Percentiles rank a stretch among this genome's conserved stretches.
These are phyloP conservation scores for Acanthurus tractus DNA, from an alignment of 2,797 vertebrate species.

Conservation along the genomic window DNA sequence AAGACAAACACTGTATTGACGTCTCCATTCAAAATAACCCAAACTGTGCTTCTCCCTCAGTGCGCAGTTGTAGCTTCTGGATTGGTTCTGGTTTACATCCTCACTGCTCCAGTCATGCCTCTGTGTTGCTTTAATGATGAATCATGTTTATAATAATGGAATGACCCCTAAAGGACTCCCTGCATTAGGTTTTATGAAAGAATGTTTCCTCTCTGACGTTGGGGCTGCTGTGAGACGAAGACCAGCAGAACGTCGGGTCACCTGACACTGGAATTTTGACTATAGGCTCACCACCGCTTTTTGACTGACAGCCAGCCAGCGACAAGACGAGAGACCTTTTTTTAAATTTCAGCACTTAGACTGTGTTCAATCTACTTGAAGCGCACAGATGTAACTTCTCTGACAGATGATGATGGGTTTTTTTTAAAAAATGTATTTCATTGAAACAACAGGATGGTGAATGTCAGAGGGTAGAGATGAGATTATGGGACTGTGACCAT, in stretches of 20 bases:
- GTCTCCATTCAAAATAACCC: slow-evolving; percentile 41
- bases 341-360: slow-evolving; percentile 58
- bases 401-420: slow-evolving; percentile 37
- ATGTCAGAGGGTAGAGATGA: slow-evolving; percentile 14
- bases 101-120: slow-evolving; percentile 65
- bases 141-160: slow-evolving; percentile 55
- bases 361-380: slow-evolving; percentile 79
- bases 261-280: slow-evolving; percentile 78
- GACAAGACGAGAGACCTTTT: slow-evolving; percentile 41
- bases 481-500: slow-evolving; percentile 43
- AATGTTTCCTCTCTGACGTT: slow-evolving; percentile 61
- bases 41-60: slow-evolving; percentile 36
- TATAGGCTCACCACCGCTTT: slow-evolving; percentile 48
- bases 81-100: slow-evolving; percentile 66
- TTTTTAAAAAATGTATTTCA: not conserved
- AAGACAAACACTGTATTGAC: slow-evolving; percentile 64
- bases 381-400: slow-evolving; percentile 56
- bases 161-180: slow-evolving; percentile 47
- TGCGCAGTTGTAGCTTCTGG: slow-evolving; percentile 53
- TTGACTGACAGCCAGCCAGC: slow-evolving; percentile 55
- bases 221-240: slow-evolving; percentile 58
- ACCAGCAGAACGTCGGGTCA: slow-evolving; percentile 65
- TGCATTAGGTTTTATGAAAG: slow-evolving; percentile 50
- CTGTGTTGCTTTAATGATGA: slow-evolving; percentile 51
- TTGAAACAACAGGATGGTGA: slow-evolving; percentile 14